A percentile compares a stretch with the other conserved stretches of the same genome.
Evolutionary conservation across 2,888 invertebrate genomes (phyloP).

Genomic region (Syrphus vitripennis): DNA sequence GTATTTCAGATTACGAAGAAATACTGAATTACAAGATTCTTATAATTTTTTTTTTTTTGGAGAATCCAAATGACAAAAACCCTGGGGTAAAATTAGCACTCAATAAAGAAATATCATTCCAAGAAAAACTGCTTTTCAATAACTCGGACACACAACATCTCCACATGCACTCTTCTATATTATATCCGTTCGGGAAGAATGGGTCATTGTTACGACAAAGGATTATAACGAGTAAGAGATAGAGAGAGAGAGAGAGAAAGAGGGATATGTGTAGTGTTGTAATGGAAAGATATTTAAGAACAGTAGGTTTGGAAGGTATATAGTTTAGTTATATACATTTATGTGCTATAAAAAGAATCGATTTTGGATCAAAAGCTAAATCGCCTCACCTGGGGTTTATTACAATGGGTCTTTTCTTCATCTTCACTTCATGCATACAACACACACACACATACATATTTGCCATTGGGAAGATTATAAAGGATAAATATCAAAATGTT

Average conservation of each 20-base stretch:
- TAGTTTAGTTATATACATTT: too few species aligned
- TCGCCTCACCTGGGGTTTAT: conserved; percentile 57
- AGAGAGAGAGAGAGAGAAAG: too few species aligned
- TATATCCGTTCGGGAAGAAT: background rate
- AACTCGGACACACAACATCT: conserved; percentile 21
- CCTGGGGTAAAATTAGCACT: conserved; percentile 62
- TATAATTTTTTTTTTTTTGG: background rate
- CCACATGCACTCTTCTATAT: background rate
- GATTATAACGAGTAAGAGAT: conserved; percentile 54
- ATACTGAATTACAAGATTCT: background rate
- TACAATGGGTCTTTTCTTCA: background rate
- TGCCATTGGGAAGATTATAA: conserved; percentile 56
- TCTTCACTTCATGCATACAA: background rate
- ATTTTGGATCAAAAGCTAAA: conserved; percentile 70
- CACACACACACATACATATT: background rate
- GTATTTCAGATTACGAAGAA: background rate
- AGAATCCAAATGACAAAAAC: conserved; percentile 31
- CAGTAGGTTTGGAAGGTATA: background rate
- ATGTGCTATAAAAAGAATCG: too few species aligned
- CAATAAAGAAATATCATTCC: conserved; percentile 62
- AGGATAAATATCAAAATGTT: conserved; percentile 51
- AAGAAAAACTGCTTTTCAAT: conserved; percentile 46
- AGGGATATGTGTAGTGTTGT: too few species aligned
- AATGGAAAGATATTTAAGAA: conserved; percentile 28
- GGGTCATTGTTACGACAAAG: conserved; percentile 34